A percentile compares a stretch with the other conserved stretches of the same genome.
phyloP scores from a whole-genome alignment of 1,140 invertebrate species.

The Brachionus rotundiformis region DNA sequence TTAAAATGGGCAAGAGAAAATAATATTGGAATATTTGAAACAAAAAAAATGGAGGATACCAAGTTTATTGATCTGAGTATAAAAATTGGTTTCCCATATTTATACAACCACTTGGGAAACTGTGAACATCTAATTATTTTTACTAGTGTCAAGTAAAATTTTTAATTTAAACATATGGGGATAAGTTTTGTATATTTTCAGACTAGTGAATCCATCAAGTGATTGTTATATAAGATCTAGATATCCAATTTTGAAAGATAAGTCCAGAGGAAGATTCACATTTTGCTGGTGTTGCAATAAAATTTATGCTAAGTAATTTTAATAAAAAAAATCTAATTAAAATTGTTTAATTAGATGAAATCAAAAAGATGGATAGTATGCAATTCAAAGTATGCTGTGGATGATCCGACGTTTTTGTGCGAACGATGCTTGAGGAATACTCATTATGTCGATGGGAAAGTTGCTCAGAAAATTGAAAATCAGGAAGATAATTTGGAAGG shows the following conservation, averaged over 20 bases:
- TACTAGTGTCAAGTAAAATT: constrained; percentile 27
- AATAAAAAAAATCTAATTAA: not conserved
- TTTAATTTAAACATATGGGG: not conserved
- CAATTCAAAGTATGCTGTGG: constrained; percentile 27
- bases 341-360: not conserved
- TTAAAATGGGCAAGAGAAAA: constrained; percentile 25
- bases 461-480: not conserved
- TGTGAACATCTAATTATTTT: constrained; percentile 51
- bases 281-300: constrained; percentile 51
- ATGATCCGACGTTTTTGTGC: constrained; percentile 52
- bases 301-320: constrained; percentile 38
- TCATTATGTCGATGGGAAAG: not conserved
- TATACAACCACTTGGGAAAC: constrained; percentile 35
- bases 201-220: constrained; percentile 41
- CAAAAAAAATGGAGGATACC: constrained; percentile 26
- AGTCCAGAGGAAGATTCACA: constrained; percentile 33
- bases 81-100: constrained; percentile 47
- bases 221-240: constrained; percentile 40
- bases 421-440: constrained; percentile 37
- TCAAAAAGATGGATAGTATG: constrained; percentile 39
- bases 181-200: not conserved
- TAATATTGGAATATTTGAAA: constrained; percentile 1
- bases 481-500: not conserved
- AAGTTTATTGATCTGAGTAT: constrained; percentile 41
- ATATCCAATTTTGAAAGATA: constrained; percentile 38